These are phyloP conservation scores for Loriculus beryllinus DNA, from an alignment of 2,797 vertebrate species.

Conservation along the genomic window DNA sequence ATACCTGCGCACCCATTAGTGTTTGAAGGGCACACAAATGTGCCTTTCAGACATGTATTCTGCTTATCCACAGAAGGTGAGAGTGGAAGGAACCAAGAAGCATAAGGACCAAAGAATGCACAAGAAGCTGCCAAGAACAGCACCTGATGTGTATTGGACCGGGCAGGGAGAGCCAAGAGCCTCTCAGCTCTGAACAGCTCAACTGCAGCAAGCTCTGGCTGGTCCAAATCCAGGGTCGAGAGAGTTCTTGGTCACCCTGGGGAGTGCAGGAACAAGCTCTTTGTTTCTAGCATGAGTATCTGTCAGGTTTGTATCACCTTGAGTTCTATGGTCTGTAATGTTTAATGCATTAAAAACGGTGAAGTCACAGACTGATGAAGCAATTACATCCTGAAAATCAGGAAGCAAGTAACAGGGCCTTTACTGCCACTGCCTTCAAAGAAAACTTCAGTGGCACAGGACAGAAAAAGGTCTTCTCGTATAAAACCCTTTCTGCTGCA, in stretches of 20 bases:
- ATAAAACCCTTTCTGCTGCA: background rate
- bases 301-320: background rate
- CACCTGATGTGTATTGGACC: accelerated
- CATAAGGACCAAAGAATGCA: background rate
- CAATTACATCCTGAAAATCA: background rate
- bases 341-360: background rate
- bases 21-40: background rate
- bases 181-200: background rate
- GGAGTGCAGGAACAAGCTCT: background rate
- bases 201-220: background rate
- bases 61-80: background rate
- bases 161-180: background rate
- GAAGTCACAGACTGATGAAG: background rate
- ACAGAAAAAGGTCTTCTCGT: background rate
- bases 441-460: background rate
- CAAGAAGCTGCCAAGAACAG: background rate
- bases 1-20: too few species aligned
- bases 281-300: background rate
- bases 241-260: background rate
- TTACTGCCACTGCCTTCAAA: background rate
- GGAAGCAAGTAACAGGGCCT: background rate
- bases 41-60: background rate
- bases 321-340: background rate
- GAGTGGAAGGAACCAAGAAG: background rate
- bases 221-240: accelerated